Conservation (phyloP, 30 jellyfish, hydroid and myxozoan species). For the Pelagia noctiluca region DNA sequence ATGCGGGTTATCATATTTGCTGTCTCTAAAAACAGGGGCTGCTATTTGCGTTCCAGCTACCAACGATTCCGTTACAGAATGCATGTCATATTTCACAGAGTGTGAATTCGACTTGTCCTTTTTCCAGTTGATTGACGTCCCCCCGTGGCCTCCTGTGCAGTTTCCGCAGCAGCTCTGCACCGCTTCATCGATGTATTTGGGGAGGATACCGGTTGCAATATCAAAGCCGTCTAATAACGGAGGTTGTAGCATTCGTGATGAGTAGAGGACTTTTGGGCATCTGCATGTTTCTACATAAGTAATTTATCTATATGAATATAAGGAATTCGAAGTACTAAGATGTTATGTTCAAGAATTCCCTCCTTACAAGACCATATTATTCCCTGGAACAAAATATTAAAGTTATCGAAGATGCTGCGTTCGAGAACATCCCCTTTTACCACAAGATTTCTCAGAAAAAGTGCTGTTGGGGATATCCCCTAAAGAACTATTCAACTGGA, state of each 20-base stretch:
- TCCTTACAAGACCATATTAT: too few species aligned
- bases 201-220: background rate
- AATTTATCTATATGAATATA: too few species aligned
- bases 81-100: conserved; percentile 19
- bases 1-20: background rate
- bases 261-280: background rate
- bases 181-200: background rate
- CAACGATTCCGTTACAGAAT: conserved; percentile 3
- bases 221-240: background rate
- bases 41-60: conserved; percentile 51
- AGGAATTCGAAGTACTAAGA: too few species aligned
- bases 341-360: too few species aligned
- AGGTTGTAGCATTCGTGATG: conserved; percentile 10
- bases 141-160: conserved; percentile 50
- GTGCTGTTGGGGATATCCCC: too few species aligned
- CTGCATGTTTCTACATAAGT: conserved; percentile 7
- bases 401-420: too few species aligned
- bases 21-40: conserved; percentile 18
- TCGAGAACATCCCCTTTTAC: too few species aligned
- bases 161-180: conserved; percentile 28
- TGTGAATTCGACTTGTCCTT: conserved; percentile 4
- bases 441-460: too few species aligned
- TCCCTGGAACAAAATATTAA: too few species aligned
- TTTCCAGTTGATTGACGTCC: conserved; percentile 35
- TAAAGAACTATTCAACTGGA: too few species aligned